These are phyloP conservation scores for Orussus abietinus DNA, from an alignment of 1,140 invertebrate species.

Conservation along the genomic window DNA sequence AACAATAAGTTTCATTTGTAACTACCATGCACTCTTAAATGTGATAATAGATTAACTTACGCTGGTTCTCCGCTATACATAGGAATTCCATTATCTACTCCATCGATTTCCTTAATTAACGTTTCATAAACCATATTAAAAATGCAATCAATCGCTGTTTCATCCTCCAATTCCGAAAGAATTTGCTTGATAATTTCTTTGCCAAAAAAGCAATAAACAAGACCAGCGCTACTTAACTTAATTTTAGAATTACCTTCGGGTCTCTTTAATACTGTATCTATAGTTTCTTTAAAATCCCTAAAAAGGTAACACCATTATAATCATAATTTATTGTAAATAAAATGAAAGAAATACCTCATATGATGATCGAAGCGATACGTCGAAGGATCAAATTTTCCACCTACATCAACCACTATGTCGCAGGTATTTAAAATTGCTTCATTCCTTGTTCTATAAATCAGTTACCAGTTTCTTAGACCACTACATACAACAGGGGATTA, in stretches of 20 bases:
- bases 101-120: constrained; percentile 94
- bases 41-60: constrained; percentile 25
- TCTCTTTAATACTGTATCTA: constrained; percentile 56
- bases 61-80: constrained; percentile 71
- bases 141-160: constrained; percentile 58
- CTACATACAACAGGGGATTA: constrained; percentile 13
- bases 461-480: background rate
- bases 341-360: constrained; percentile 60
- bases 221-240: constrained; percentile 89
- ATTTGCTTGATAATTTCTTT: constrained; percentile 67
- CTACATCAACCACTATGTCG: constrained; percentile 96
- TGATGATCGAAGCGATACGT: constrained; percentile 91
- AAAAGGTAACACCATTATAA: constrained; percentile 31
- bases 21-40: constrained; percentile 4
- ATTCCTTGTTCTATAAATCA: constrained; percentile 56
- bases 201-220: constrained; percentile 92
- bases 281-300: constrained; percentile 66
- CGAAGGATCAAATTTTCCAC: constrained; percentile 77
- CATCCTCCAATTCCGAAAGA: constrained; percentile 49
- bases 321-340: background rate
- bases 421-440: constrained; percentile 69
- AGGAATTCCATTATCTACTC: constrained; percentile 90
- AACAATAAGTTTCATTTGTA: no score
- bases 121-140: constrained; percentile 83
- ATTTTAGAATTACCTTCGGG: constrained; percentile 58